Evolutionary conservation across 1,140 invertebrate species (phyloP), one percentile per base, ranked within the genome.

Genomic region (Drosophila sucinea): DNA sequence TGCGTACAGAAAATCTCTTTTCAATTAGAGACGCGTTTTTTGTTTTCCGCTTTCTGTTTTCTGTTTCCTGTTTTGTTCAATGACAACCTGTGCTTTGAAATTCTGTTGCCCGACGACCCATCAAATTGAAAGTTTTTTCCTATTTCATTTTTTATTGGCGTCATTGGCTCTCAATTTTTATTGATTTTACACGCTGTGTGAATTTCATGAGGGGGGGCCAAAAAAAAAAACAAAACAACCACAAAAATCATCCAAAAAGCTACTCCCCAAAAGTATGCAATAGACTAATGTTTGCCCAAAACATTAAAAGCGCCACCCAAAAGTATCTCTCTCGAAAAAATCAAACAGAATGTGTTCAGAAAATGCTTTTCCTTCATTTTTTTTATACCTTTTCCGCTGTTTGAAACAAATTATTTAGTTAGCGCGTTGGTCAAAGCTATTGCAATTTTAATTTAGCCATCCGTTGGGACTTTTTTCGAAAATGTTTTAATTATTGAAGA

Each of bases 281-380:
- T 29, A 40, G 38, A 61, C 61, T 65, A 73, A 57, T 61, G 57
- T 62, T 44, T 44, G 44, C 57, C 60, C n/a, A 47, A 73, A 73
- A 77, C 44, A 77, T 61, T 77, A 61, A 65, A 67, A 41, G 23
- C 23, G 56, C 1, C n/a, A 25, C 56, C 56, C 51, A 51, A 65
- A 67, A 57, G 72, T 64, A 76, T 67, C 68, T 75, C 38, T 68
- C 73, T 10, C 7, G 1, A 51, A 75, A 75, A 75, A 75, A 75
- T 75, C 73, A 67, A 75, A 75, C 67, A 68, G 73, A 66, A 77
- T 55, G 62, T 70, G 73, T 77, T 67, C 17, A 33, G 35, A 33
- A 57, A 51, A 27, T 51, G 40, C 27, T 25, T 6, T 17, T 7
- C 1, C 3, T 44, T 2, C 33, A 2, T 44, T 44, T 17, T 17